Base-by-base conservation (phyloP, 2,888 invertebrate genomes). In the Digitonthophagus gazella region DNA sequence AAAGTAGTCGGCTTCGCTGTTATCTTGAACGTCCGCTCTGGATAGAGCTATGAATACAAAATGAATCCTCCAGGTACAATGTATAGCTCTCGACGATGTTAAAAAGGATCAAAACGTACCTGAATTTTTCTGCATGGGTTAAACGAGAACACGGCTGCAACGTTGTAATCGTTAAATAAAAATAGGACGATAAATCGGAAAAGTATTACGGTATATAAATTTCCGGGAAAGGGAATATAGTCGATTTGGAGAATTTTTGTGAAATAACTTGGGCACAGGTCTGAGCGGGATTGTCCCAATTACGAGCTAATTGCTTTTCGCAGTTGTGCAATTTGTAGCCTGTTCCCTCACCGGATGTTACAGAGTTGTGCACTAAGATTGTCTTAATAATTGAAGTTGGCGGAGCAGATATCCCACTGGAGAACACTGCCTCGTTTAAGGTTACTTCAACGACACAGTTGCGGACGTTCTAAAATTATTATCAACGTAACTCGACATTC, bases 361-460 rank as follows among this genome's bases (percentile, higher is more conserved):
- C 61, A 61, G 8, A 61, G 61, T 61, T 61, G 19, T 61, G 61
- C 61, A 61, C 61, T 61, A 61, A 15, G 61, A 61, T 61, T 61
- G 61, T 61, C 61, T 61, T 61, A 61, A 61, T 61, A 61, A 61
- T 61, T 61, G 61, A 61, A 61, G 16, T 20, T n/a, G n/a, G 28
- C 28, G 28, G n/a, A 20, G 14, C 19, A 61, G 20, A 61, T 20
- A 61, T 61, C 61, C 20, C 19, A 20, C 18, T n/a, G 20, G 61
- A 18, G 20, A 8, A 61, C 19, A 61, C 28, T 61, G 61, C 18
- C 61, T 18, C 61, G 19, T 19, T 20, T n/a, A 16, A n/a, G 6
- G n/a, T 18, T 19, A 61, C 20, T 8, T 61, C 4, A n/a, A n/a
- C 16, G 18, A 18, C 61, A 18, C 18, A 19, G 11, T 61, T 19